Conservation (phyloP, 2,113 vertebrate species). For the Platanista minor region DNA sequence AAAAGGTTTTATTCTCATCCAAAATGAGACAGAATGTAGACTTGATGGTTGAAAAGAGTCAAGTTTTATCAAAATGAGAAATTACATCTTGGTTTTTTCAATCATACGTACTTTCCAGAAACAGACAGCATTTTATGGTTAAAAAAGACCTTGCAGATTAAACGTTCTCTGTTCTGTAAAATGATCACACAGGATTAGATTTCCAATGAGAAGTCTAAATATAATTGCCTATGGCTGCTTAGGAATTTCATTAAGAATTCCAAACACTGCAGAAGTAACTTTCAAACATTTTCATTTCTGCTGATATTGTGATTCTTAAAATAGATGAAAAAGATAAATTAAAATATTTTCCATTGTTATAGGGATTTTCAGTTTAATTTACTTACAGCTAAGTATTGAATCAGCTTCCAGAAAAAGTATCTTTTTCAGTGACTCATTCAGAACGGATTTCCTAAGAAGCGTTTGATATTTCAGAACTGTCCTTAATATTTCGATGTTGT, state of each 20-base stretch:
- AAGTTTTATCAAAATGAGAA: not conserved
- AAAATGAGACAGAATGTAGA: not conserved
- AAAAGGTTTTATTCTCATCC: not conserved
- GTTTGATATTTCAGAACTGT: not conserved
- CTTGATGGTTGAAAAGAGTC: not conserved
- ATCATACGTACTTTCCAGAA: not conserved
- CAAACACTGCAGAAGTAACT: not conserved
- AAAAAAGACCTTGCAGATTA: not conserved
- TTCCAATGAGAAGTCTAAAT: not conserved
- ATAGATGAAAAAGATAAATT: not conserved
- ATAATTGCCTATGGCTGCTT: not conserved
- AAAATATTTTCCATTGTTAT: not conserved
- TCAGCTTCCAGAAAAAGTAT: not conserved
- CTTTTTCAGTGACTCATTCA: not conserved
- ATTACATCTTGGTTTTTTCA: not conserved
- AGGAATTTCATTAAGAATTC: slow-evolving; percentile 1
- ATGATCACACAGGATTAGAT: not conserved
- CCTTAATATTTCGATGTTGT: not conserved
- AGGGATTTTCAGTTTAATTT: not conserved
- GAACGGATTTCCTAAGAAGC: not conserved
- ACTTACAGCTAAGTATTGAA: not conserved
- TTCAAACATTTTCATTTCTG: not conserved
- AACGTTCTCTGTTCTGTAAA: not conserved
- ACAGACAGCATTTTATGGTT: not conserved
- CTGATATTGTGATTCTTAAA: not conserved